phyloP scores from a whole-genome alignment of 1,140 invertebrate genomes.

The Campoletis sonorensis region DNA sequence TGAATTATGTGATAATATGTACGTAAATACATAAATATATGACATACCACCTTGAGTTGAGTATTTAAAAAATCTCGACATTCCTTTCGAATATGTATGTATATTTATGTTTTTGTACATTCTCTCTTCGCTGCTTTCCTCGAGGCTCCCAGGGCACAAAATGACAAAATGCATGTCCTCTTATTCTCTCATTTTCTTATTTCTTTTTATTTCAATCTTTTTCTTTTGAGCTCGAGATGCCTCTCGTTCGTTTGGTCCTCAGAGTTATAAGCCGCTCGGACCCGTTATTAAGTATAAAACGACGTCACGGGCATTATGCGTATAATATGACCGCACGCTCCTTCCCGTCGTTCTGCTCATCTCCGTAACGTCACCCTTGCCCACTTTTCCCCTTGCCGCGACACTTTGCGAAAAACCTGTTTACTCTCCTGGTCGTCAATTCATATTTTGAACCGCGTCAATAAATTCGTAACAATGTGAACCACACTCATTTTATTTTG shows the following conservation, averaged over 20 bases:
- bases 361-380: neutral
- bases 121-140: neutral
- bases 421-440: conserved; percentile 18
- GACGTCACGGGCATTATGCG: conserved; percentile 34
- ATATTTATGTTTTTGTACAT: neutral
- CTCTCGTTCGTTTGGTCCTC: neutral
- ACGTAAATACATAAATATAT: too few relatives aligned
- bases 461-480: too few relatives aligned
- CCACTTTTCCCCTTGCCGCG: neutral
- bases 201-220: neutral
- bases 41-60: too few relatives aligned
- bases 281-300: conserved; percentile 37
- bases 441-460: neutral
- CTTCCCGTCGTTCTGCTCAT: neutral
- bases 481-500: too few relatives aligned
- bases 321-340: conserved; percentile 37
- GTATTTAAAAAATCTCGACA: too few relatives aligned
- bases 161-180: conserved; percentile 22
- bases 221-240: neutral
- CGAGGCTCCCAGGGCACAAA: neutral
- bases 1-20: too few relatives aligned
- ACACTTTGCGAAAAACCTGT: neutral
- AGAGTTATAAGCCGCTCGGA: conserved; percentile 18
- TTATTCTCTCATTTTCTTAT: neutral
- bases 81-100: too few relatives aligned